Evolutionary conservation across 1,140 invertebrate species (phyloP).

Genomic region (Saxidomus purpurata): DNA sequence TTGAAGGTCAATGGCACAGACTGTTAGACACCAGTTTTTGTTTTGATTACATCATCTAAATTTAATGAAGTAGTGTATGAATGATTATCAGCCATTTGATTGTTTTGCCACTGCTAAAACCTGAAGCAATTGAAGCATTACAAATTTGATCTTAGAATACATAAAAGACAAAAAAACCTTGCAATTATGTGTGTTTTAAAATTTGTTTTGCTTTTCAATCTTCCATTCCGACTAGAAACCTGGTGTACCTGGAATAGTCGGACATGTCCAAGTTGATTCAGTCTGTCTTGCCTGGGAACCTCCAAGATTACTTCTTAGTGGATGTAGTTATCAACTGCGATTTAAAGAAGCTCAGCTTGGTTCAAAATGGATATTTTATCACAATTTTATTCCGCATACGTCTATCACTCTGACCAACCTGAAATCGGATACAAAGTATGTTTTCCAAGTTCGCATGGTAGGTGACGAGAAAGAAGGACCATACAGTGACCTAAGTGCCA

Average conservation of each 20-base stretch:
- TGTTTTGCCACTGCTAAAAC: too few species aligned
- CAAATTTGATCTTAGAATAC: too few species aligned
- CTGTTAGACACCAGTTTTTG: too few species aligned
- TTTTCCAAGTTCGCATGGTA: slow-evolving; percentile 32
- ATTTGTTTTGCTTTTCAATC: too few species aligned
- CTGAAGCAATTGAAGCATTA: too few species aligned
- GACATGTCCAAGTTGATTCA: not conserved
- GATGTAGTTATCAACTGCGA: slow-evolving; percentile 14
- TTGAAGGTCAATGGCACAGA: too few species aligned
- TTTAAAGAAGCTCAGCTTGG: not conserved
- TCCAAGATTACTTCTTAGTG: not conserved
- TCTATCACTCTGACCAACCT: not conserved
- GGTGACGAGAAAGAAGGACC: slow-evolving; percentile 10
- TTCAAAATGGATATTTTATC: not conserved
- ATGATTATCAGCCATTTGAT: too few species aligned
- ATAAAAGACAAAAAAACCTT: too few species aligned
- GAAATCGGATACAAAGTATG: slow-evolving; percentile 23
- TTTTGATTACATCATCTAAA: too few species aligned
- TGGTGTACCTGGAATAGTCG: not conserved
- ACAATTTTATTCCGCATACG: not conserved
- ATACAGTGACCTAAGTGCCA: slow-evolving; percentile 9
- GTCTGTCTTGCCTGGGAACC: slow-evolving; percentile 2
- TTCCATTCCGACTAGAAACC: not conserved
- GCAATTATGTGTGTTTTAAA: too few species aligned
- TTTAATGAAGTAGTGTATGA: too few species aligned